Base-by-base conservation (phyloP, 1,140 invertebrate species). In the Drosophila gunungcola region DNA sequence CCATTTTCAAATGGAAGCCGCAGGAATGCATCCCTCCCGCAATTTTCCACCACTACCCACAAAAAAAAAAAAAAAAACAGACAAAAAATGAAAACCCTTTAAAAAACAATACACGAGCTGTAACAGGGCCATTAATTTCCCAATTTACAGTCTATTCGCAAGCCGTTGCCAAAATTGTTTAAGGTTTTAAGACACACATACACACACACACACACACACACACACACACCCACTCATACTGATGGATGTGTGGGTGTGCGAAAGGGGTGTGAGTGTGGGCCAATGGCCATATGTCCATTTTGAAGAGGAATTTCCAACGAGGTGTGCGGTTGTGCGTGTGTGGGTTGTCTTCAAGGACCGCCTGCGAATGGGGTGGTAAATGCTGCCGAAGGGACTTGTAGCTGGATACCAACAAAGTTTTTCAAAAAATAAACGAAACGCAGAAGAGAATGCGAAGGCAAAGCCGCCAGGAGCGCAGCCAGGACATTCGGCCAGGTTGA, bases 361-460 rank as follows among this genome's bases (percentile, higher is more conserved):
- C 76, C 81, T 73, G 86, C 67, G 83, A 90, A 90, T 90, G 86
- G 86, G 88, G 86, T 90, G 86, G 86, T 82, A 90, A 90, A 90
- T 90, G 86, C 86, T 88, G 86, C 86, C 86, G 86, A 90, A 80
- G 86, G 86, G 86, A 90, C 86, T 89, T 89, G 84, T 89, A 89
- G 85, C 84, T 82, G 85, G 85, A 89, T 89, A 89, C 84, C 84
- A 89, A 89, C 84, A 89, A 89, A 89, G 76, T 89, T 89, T 86
- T 89, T 63, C 36, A 76, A 61, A 73, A 68, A 73, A 67, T 45
- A 62, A 80, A 84, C 83, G 80, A 80, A 80, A 73, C 65, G 68
- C 60, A 69, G 64, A 75, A 69, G 84, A 52, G 39, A 48, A 48
- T 34, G 45, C 48, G 42, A 52, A 58, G 43, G 27, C 12, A 43